Evolutionary conservation across 2,888 invertebrate genomes (phyloP), one percentile per base, ranked within the genome.

Genomic region (Tanypteryx hageni): DNA sequence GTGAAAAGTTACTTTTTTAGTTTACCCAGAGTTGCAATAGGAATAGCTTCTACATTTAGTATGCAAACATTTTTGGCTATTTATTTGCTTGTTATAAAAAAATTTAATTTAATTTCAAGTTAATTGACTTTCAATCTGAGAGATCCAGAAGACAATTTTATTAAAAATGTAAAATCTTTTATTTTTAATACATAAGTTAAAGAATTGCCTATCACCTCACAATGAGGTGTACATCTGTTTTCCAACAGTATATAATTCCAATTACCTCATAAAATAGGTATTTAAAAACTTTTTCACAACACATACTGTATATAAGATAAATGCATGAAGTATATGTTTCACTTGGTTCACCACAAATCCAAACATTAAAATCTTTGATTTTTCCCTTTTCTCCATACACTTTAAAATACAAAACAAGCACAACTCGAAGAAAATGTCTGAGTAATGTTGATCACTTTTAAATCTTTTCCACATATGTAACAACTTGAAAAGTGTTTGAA

Each of bases 131-230:
- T 44, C 1, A 44, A 44, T 3, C 44, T 44, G 44, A 44, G 44
- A 44, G 44, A 44, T 44, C 44, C 44, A 44, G 5, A 44, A 44
- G 44, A 44, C 44, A 27, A 27, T 22, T 22, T 76, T 76, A 64
- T 31, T 89, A 89, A 89, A 89, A 89, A 64, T 89, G 89, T 89
- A 89, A 89, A 89, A 89, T 61, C 44, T 89, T 86, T 89, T 89
- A 89, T 68, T 89, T 89, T 64, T 64, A 89, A n/a, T 44, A 89
- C 31, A 64, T 64, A n/a, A 16, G 58, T 61, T 27, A 61, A 89
- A 64, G 44, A 64, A 89, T 83, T n/a, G 44, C 27, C 83, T 82
- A 44, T 16, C 8, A 44, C 44, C 44, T 22, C 82, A 44, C 31
- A 82, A 83, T 56, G 82, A 82, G 44, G 44, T 82, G 14, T 83